These are phyloP conservation scores for Ips nitidus DNA, from an alignment of 1,140 invertebrate species.

Conservation along the genomic window DNA sequence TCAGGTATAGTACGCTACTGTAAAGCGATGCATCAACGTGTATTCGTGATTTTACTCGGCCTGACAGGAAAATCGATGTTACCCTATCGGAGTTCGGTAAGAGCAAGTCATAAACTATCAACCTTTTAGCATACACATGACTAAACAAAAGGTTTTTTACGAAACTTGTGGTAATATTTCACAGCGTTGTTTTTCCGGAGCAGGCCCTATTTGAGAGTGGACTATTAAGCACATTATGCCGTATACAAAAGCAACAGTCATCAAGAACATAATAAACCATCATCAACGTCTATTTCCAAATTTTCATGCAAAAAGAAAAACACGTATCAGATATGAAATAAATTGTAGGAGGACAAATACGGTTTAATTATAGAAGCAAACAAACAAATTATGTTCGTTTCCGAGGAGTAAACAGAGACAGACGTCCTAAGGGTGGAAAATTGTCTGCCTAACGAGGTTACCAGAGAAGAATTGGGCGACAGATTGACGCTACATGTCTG, in stretches of 20 bases:
- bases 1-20: conserved; percentile 4
- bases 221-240: too few relatives aligned
- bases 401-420: conserved; percentile 18
- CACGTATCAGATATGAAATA: too few relatives aligned
- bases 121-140: too few relatives aligned
- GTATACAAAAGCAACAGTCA: neutral
- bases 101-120: too few relatives aligned
- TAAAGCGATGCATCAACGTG: conserved; percentile 1
- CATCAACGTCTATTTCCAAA: neutral
- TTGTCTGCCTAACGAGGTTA: conserved; percentile 25
- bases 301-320: too few relatives aligned
- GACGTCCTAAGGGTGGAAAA: conserved; percentile 30
- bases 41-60: neutral
- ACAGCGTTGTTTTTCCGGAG: too few relatives aligned
- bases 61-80: conserved; percentile 1
- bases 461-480: conserved; percentile 26
- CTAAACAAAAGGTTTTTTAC: too few relatives aligned
- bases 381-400: conserved; percentile 25
- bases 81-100: too few relatives aligned
- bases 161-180: too few relatives aligned
- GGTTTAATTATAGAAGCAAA: conserved; percentile 24
- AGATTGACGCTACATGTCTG: conserved; percentile 29
- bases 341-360: conserved; percentile 21
- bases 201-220: too few relatives aligned
- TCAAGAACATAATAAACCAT: neutral